These are phyloP conservation scores for Elysia crispata DNA, from an alignment of 2,888 invertebrate species.

Conservation along the genomic window DNA sequence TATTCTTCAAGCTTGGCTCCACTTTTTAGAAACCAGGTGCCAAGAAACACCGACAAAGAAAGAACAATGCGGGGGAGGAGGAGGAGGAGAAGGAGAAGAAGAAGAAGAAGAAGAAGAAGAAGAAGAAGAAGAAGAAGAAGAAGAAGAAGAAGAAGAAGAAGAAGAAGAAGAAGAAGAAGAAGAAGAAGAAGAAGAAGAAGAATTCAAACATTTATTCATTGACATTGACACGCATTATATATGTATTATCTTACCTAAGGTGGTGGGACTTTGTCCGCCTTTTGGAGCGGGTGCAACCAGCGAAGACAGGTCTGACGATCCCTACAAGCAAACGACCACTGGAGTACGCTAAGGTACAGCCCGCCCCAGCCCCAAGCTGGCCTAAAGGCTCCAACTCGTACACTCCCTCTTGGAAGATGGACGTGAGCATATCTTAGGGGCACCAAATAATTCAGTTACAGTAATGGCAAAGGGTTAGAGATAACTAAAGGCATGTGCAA, in stretches of 20 bases:
- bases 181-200: no score
- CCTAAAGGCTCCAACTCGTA: slow-evolving; percentile 1
- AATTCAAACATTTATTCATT: no score
- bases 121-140: slow-evolving; percentile 13
- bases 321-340: slow-evolving; percentile 70
- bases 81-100: slow-evolving; percentile 13
- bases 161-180: slow-evolving; percentile 12
- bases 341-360: slow-evolving; percentile 69
- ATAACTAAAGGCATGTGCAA: no score
- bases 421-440: background rate
- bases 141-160: slow-evolving; percentile 16
- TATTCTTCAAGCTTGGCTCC: no score
- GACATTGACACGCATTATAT: no score
- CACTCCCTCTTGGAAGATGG: slow-evolving; percentile 46
- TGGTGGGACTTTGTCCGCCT: slow-evolving; percentile 71
- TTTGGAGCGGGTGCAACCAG: slow-evolving; percentile 66
- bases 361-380: slow-evolving; percentile 56
- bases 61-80: background rate
- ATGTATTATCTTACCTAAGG: slow-evolving; percentile 57
- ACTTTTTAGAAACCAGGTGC: no score
- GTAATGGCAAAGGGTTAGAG: no score
- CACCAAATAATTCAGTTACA: no score
- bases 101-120: slow-evolving; percentile 20
- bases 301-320: slow-evolving; percentile 66
- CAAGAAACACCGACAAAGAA: background rate